Percentiles rank a stretch among this genome's conserved stretches.
phyloP scores from a whole-genome alignment of 2,113 vertebrate species.

The Microcebus griseorufus region DNA sequence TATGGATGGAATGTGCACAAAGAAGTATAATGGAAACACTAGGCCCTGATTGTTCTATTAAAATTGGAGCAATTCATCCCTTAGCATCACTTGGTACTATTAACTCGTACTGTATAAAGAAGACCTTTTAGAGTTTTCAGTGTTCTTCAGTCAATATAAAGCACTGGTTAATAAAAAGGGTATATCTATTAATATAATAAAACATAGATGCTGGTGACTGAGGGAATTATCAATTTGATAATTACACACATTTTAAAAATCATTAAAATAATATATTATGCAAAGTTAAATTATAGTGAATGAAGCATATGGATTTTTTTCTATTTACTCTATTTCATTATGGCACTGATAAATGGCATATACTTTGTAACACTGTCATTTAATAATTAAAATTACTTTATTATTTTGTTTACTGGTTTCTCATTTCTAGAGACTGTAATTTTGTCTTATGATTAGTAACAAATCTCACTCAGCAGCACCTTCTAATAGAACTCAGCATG shows the following conservation, averaged over 20 bases:
- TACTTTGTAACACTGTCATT: slow-evolving; percentile 81
- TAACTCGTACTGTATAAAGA: slow-evolving; percentile 64
- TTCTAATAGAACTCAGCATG: slow-evolving; percentile 93
- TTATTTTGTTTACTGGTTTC: slow-evolving; percentile 85
- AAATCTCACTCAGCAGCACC: slow-evolving; percentile 86
- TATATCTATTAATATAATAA: slow-evolving; percentile 56
- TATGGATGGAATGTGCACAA: slow-evolving; percentile 52
- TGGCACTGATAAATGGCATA: slow-evolving; percentile 80
- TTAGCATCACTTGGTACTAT: slow-evolving; percentile 73
- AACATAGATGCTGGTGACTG: slow-evolving; percentile 64
- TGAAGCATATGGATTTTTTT: slow-evolving; percentile 65
- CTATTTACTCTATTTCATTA: slow-evolving; percentile 67
- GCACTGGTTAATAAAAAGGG: slow-evolving; percentile 52
- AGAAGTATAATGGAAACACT: slow-evolving; percentile 74
- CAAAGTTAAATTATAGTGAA: slow-evolving; percentile 76
- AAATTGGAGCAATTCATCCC: slow-evolving; percentile 80
- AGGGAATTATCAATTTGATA: slow-evolving; percentile 72
- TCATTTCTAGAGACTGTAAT: slow-evolving; percentile 80
- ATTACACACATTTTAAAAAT: slow-evolving; percentile 78
- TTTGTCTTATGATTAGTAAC: slow-evolving; percentile 83
- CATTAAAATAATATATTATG: slow-evolving; percentile 72
- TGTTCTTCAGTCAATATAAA: slow-evolving; percentile 73
- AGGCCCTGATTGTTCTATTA: slow-evolving; percentile 73
- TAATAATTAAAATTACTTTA: slow-evolving; percentile 85
- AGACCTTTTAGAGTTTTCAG: slow-evolving; percentile 61